Base-by-base conservation (phyloP, 2,113 vertebrate species). In the Sturnus vulgaris region DNA sequence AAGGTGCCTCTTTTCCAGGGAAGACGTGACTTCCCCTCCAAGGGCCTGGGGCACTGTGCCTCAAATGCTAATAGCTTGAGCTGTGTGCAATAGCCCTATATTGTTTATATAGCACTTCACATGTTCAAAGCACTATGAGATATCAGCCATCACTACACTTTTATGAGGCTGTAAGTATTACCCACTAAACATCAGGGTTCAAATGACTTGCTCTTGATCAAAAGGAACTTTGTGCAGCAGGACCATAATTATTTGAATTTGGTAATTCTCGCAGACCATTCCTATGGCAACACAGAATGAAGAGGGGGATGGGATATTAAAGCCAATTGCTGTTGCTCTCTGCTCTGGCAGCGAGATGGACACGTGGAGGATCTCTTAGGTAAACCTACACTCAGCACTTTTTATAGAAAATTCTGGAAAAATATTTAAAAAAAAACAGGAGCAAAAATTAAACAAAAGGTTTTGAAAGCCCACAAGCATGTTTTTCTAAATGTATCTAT, bases 91-190 rank as follows among this genome's bases (percentile, higher is more conserved):
- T 68, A 93, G 80, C 91, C 88, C 83, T 71, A 49, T 82, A 64
- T 71, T 95, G 95, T 95, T 95, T 96, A 93, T 86, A 93, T 19
- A 91, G 91, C 94, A 88, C 94, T 95, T 84, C 83, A 90, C 86
- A 86, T 92, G 92, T 95, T 95, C 92, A 97, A 96, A 96, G 96
- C 82, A 52, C 84, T 52, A 91, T 77, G 63, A 96, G 95, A 90
- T 96, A 96, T 90, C 92, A 85, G 93, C 81, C 92, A 93, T 79
- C 78, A 57, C 77, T 84, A 75, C 73, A 39, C 68, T 95, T 97
- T 96, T 96, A 95, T 64, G 87, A 95, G 96, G 86, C 84, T 93
- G 12, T 91, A 93, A 96, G 82, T 91, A 77, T 80, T 92, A 59
- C 82, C 81, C 94, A 91, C 82, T 95, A 92, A 95, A 92, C 81